Conservation (phyloP, 35 echinoderm and acorn worm species). For the Ptychodera flava region DNA sequence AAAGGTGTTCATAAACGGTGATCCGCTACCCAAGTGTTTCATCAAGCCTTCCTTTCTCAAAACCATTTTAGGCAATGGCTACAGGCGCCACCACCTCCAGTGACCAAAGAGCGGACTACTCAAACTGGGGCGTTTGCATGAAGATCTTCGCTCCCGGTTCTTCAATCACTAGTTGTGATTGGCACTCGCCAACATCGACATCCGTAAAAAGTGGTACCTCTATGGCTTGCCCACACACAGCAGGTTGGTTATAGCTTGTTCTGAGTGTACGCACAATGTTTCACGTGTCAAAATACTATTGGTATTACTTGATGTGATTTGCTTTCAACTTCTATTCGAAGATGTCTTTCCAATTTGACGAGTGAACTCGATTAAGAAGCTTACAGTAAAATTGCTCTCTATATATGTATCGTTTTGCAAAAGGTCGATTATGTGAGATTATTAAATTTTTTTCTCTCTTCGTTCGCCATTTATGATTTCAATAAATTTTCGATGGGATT, state of each 20-base stretch:
- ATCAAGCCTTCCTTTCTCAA: too few species aligned
- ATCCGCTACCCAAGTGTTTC: too few species aligned
- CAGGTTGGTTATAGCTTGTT: slow-evolving; percentile 8
- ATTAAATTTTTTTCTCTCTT: background rate
- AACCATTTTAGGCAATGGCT: background rate
- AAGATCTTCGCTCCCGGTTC: slow-evolving; percentile 46
- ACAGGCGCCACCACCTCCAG: background rate
- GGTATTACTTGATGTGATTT: too few species aligned
- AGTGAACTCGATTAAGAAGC: background rate
- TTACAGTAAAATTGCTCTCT: background rate
- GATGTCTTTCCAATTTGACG: too few species aligned
- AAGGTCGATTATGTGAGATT: too few species aligned
- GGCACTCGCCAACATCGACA: background rate
- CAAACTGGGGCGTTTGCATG: slow-evolving; percentile 33
- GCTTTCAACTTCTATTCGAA: too few species aligned
- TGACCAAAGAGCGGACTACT: background rate
- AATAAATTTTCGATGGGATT: too few species aligned
- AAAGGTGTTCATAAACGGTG: too few species aligned
- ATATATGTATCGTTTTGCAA: background rate
- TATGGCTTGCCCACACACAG: slow-evolving; percentile 37
- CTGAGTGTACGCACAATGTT: background rate
- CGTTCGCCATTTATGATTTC: background rate
- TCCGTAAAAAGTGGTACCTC: slow-evolving; percentile 30
- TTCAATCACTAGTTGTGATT: slow-evolving; percentile 7
- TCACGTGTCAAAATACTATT: background rate